Percentiles rank a stretch among this genome's conserved stretches.
These are phyloP conservation scores for Enteromius fasciolatus DNA, from an alignment of 2,797 vertebrate genomes.

Conservation along the genomic window DNA sequence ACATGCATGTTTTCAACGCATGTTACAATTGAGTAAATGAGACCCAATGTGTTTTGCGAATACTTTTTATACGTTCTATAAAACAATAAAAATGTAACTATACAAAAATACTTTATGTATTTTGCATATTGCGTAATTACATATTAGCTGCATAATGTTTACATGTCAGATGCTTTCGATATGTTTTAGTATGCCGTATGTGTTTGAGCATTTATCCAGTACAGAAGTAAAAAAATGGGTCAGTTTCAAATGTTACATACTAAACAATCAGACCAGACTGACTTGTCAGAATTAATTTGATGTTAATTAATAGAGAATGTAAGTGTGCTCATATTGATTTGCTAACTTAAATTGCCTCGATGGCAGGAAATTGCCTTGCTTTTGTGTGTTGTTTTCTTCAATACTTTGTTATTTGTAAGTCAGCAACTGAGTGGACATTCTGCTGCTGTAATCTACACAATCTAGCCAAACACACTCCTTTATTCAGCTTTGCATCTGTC, in stretches of 20 bases:
- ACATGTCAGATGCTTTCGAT: neutral
- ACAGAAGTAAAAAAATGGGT: neutral
- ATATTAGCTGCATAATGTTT: neutral
- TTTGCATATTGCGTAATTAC: neutral
- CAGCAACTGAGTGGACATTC: neutral
- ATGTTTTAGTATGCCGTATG: neutral
- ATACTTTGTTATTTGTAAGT: neutral
- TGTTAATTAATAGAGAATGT: neutral
- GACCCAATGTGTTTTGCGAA: neutral
- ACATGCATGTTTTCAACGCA: too few relatives aligned
- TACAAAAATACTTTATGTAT: neutral
- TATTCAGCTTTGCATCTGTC: slow-evolving; percentile 10
- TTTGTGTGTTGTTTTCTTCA: neutral
- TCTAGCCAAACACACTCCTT: neutral
- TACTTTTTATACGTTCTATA: neutral
- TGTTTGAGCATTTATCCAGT: slow-evolving; percentile 10
- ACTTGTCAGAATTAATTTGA: neutral
- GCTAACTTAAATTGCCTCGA: neutral
- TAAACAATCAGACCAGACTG: neutral
- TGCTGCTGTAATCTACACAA: slow-evolving; percentile 1
- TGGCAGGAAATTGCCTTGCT: neutral
- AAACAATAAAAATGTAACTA: neutral
- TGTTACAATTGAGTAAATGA: too few relatives aligned
- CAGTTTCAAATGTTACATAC: neutral
- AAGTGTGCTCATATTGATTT: neutral